Base-by-base conservation (phyloP, 2,797 vertebrate genomes). In the Gastrophryne carolinensis region DNA sequence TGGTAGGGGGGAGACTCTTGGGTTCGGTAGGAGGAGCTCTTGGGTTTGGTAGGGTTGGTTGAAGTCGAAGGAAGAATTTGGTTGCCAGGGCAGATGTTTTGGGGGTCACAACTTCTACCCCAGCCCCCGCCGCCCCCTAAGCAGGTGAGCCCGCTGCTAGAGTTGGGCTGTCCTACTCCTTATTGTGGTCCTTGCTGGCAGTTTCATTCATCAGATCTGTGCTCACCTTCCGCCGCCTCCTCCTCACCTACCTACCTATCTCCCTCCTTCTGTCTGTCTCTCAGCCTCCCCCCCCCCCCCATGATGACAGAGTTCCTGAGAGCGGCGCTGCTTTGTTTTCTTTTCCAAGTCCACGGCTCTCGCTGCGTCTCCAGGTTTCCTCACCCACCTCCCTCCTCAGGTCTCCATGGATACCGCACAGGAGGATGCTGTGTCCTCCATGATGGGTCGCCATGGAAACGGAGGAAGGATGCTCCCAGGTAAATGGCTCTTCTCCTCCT, bases 381-480 rank as follows among this genome's bases (percentile, higher is more conserved):
- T 32, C 63, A 11, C 5, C 29, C 2, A 3, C 23, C 69, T n/a
- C 23, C 50, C 57, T 24, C 47, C 24, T 24, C 23, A 8, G 15
- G 39, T 70, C 47, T 61, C 74, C 58, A 63, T 76, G 66, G 73
- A 62, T 69, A 76, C 66, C 26, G n/a, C 26, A 60, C 47, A 11
- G 35, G 66, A 63, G 66, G 57, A 34, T 19, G 41, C 17, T 35
- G 44, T 35, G 32, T 64, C 34, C 32, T 67, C 62, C 44, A n/a
- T 66, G 73, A 60, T 75, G 26, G 54, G 73, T 75, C 60, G 24
- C 65, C 27, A 12, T 67, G 57, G 74, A 63, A 66, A 70, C 35
- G 29, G 66, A 70, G 9, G 44, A 34, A 44, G 56, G 56, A 62
- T 69, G 64, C 64, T 29, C 44, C 56, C 37, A 29, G 15, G 7